Percentiles rank a stretch among this genome's conserved stretches.
Conservation (phyloP, 1,140 invertebrate species). For the Drosophila lacteicornis region DNA sequence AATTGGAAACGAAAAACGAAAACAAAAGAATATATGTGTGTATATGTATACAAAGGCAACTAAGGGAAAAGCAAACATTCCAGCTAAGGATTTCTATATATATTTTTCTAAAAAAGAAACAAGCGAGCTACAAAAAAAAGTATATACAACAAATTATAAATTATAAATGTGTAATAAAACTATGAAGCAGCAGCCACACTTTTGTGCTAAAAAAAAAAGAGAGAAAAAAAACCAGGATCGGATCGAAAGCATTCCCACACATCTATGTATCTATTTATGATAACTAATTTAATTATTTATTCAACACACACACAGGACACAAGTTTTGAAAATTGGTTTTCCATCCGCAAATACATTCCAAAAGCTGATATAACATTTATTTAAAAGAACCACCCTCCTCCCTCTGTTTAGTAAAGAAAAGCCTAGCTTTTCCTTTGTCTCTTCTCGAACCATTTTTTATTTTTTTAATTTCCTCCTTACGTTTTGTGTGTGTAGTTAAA, state of each 20-base stretch:
- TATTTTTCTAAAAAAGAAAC: slow-evolving; percentile 62
- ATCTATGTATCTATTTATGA: slow-evolving; percentile 39
- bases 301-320: slow-evolving; percentile 36
- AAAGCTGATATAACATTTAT: background rate
- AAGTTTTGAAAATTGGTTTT: slow-evolving; percentile 1
- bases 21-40: slow-evolving; percentile 16
- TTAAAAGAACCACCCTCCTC: background rate
- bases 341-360: slow-evolving; percentile 30
- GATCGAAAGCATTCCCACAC: slow-evolving; percentile 30
- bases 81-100: slow-evolving; percentile 70
- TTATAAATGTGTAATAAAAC: slow-evolving; percentile 32
- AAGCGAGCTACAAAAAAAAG: slow-evolving; percentile 46
- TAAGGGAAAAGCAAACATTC: slow-evolving; percentile 35
- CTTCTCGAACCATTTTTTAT: slow-evolving; percentile 21
- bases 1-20: slow-evolving; percentile 26
- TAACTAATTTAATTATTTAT: slow-evolving; percentile 64
- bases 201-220: slow-evolving; percentile 53
- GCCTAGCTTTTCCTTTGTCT: slow-evolving; percentile 41
- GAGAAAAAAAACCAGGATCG: background rate
- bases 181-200: slow-evolving; percentile 34
- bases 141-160: slow-evolving; percentile 38
- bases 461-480: slow-evolving; percentile 27
- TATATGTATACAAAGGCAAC: slow-evolving; percentile 49
- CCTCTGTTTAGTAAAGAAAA: slow-evolving; percentile 31
- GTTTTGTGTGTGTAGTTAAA: slow-evolving; percentile 63